Percentiles rank a stretch among this genome's conserved stretches.
phyloP scores from a whole-genome alignment of 1,140 invertebrate genomes.

The Dendroctonus ponderosae region DNA sequence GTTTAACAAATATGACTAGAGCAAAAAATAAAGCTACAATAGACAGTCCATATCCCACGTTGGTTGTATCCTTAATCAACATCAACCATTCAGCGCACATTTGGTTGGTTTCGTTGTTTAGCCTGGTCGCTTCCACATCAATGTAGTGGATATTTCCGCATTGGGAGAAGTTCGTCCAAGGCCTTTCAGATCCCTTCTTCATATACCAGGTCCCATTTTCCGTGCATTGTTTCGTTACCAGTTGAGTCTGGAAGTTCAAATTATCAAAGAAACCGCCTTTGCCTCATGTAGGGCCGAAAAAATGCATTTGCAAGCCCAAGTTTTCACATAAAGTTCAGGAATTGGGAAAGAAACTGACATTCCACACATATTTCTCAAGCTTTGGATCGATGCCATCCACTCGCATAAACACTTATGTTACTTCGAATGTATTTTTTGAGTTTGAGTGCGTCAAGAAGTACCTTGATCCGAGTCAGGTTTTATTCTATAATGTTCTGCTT shows the following conservation, averaged over 20 bases:
- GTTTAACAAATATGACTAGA: conserved; percentile 63
- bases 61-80: conserved; percentile 63
- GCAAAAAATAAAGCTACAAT: conserved; percentile 64
- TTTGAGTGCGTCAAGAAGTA: too few species aligned
- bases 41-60: conserved; percentile 70
- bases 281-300: too few species aligned
- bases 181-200: conserved; percentile 50
- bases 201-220: conserved; percentile 59
- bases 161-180: conserved; percentile 61
- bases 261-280: too few species aligned
- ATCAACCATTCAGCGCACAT: conserved; percentile 59
- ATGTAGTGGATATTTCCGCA: conserved; percentile 48
- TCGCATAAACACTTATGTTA: too few species aligned
- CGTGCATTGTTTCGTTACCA: conserved; percentile 59
- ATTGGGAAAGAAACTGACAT: too few species aligned
- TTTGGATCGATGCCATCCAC: too few species aligned
- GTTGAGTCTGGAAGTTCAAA: conserved; percentile 53
- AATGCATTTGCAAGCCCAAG: too few species aligned
- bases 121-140: conserved; percentile 22
- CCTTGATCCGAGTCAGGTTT: too few species aligned
- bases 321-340: too few species aligned
- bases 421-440: too few species aligned
- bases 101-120: conserved; percentile 12
- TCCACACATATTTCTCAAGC: too few species aligned
- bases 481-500: too few species aligned